Evolutionary conservation across 2,113 vertebrate species (phyloP).

Genomic region (Oreochromis aureus): DNA sequence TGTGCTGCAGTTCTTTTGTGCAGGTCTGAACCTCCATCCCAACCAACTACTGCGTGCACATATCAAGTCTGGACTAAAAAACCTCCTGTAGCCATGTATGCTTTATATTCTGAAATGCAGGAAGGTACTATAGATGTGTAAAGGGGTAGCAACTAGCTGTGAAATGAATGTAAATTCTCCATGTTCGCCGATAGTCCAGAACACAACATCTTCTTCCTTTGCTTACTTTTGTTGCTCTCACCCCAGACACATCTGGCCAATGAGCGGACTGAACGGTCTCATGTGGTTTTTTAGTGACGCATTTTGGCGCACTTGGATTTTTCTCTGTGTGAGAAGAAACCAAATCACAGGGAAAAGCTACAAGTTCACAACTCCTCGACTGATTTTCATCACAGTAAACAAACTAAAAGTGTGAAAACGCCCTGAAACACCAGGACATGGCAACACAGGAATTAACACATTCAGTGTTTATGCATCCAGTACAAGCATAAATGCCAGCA

Average conservation of each 20-base stretch:
- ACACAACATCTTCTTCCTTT: not conserved
- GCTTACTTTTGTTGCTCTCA: not conserved
- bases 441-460: not conserved
- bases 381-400: not conserved
- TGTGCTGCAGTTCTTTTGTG: not conserved
- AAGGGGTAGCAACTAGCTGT: not conserved
- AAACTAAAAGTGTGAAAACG: not conserved
- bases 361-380: not conserved
- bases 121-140: not conserved
- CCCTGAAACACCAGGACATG: not conserved
- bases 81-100: not conserved
- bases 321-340: not conserved
- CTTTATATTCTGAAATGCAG: not conserved
- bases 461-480: not conserved
- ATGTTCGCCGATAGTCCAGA: not conserved
- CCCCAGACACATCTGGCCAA: not conserved
- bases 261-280: not conserved
- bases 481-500: not conserved
- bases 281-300: not conserved
- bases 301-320: not conserved
- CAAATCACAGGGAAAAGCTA: not conserved
- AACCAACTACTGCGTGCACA: not conserved
- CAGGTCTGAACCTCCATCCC: not conserved
- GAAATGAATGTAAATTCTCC: not conserved
- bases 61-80: not conserved